Base-by-base conservation (phyloP, 2,797 vertebrate species). In the Acanthurus tractus region DNA sequence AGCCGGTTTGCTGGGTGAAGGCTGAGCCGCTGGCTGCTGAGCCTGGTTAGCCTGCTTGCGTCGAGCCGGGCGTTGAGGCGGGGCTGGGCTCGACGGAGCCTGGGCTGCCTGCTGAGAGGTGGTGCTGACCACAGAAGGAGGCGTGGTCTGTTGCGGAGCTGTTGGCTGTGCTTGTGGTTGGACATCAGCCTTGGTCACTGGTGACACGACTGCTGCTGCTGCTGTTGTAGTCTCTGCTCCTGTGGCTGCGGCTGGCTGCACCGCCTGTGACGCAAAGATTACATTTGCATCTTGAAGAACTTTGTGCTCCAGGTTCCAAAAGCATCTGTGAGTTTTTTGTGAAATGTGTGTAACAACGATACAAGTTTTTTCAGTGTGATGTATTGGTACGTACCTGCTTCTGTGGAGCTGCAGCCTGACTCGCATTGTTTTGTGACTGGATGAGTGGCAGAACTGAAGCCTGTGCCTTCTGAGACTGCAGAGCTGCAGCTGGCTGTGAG, bases 391-490 rank as follows among this genome's bases (percentile, higher is more conserved):
- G 29, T 66, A 95, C 94, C 94, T 91, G 94, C 75, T 94, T 94
- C 82, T 89, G 93, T 34, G 85, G 88, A 74, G 86, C 83, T 29
- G 53, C 82, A 54, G 84, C 59, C 65, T 89, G 91, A 81, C 40
- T 93, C 92, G 56, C 87, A 50, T 6, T 95, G 87, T 76, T 93
- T 71, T 94, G 96, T 25, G 95, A 76, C 59, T 94, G 96, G 20
- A 90, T 63, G 69, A 90, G 88, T 25, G 89, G 96, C 38, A 88
- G 85, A 78, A 86, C 89, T 85, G 94, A 84, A 0, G 89, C 84
- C 75, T 95, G 96, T 29, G 86, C 80, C 88, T 96, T 94, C 57
- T 96, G 95, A 1, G 96, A 95, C 62, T 96, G 96, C 58, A 96
- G 91, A 17, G 94, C 92, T 79, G 95, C 93, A 54, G 96, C 93